phyloP scores from a whole-genome alignment of 1,140 invertebrate genomes.

The Cherax quadricarinatus region DNA sequence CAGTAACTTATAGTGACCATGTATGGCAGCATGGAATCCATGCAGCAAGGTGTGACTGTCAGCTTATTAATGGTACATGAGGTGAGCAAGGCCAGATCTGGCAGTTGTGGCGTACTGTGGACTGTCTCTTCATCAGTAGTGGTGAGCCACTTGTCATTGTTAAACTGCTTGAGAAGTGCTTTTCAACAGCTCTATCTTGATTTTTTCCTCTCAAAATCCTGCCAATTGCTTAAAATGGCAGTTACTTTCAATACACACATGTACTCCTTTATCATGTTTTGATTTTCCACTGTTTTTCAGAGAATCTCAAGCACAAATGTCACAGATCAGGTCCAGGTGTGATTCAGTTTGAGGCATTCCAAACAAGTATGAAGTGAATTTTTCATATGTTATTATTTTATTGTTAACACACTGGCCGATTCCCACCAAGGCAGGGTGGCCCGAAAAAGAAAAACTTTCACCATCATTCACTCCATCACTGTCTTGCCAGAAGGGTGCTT shows the following conservation, averaged over 20 bases:
- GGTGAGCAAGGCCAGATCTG: neutral
- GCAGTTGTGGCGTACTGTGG: neutral
- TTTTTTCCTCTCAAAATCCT: neutral
- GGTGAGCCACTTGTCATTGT: neutral
- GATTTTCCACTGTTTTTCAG: too few species aligned
- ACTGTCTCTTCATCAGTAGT: neutral
- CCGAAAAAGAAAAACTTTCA: too few species aligned
- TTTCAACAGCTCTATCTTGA: neutral
- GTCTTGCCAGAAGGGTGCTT: too few species aligned
- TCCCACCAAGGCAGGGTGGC: too few species aligned
- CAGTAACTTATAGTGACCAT: constrained; percentile 1
- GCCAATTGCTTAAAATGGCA: neutral
- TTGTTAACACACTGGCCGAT: too few species aligned
- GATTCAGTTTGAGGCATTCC: neutral
- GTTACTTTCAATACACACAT: too few species aligned
- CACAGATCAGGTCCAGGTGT: too few species aligned
- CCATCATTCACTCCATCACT: too few species aligned
- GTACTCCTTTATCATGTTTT: neutral
- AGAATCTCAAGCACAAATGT: too few species aligned
- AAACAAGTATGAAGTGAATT: neutral
- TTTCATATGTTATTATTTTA: neutral
- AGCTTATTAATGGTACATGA: neutral
- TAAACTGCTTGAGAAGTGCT: neutral
- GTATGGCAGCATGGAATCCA: constrained; percentile 1
- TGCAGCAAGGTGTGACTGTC: constrained; percentile 2